Base-by-base conservation (phyloP, 2,888 invertebrate genomes). In the Amiota minor region DNA sequence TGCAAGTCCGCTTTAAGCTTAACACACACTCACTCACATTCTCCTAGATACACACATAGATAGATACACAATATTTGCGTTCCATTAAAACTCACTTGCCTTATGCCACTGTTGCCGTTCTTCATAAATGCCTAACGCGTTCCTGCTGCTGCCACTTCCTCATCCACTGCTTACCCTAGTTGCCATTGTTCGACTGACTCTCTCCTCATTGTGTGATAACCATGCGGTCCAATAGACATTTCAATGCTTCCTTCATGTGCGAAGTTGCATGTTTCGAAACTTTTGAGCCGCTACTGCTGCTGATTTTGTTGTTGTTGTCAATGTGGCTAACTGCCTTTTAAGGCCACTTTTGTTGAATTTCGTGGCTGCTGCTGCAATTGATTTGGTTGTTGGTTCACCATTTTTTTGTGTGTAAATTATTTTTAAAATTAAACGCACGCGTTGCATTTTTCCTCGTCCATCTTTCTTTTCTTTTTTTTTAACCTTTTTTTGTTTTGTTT, bases 271-370 rank as follows among this genome's bases (percentile, higher is more conserved):
- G 80, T 82, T 80, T 73, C 9, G 74, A 74, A 76, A 74, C 77
- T 80, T 80, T 81, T 81, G 72, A 77, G 72, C 77, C 76, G 78
- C 74, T 73, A 61, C 73, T 72, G 45, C 56, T 72, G 20, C 16
- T 56, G 20, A 6, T 6, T 3, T 18, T 16, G 46, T 16, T 59
- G 59, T 20, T 23, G 59, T 12, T 49, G 59, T 12, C 46, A 35
- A 45, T 10, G 16, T 23, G 49, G 16, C 46, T 50, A n/a, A 53
- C 35, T 62, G 74, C 80, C 77, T 79, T 83, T 83, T 82, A 83
- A 81, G 81, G 83, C 82, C 85, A 81, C 86, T 82, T 86, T 86
- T 78, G 80, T 80, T 78, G 78, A 81, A 80, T 76, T 81, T 77
- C 78, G 73, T 74, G 55, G 75, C 74, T 68, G 47, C 55, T 55